Percentiles rank a stretch among this genome's conserved stretches.
phyloP scores from a whole-genome alignment of 53 echinoderm and acorn worm species.

The Antedon mediterranea region DNA sequence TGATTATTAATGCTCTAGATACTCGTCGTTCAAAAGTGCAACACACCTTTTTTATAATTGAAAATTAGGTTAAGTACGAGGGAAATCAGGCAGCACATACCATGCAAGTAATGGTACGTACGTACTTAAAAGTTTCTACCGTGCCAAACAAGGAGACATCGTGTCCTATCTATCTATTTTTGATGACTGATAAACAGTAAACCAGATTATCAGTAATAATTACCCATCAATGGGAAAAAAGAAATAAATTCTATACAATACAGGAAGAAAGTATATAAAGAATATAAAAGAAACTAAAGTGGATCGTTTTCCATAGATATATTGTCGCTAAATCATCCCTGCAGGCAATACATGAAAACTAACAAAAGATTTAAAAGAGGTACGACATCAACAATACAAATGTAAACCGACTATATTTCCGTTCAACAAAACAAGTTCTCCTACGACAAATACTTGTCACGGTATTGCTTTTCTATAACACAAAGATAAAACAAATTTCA shows the following conservation, averaged over 20 bases:
- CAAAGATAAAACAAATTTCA: neutral
- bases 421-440: neutral
- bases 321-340: neutral
- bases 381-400: neutral
- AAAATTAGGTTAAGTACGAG: neutral
- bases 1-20: neutral
- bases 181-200: neutral
- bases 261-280: neutral
- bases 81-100: neutral
- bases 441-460: neutral
- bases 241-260: neutral
- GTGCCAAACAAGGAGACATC: neutral
- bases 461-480: neutral
- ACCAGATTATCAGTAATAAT: neutral
- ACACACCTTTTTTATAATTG: neutral
- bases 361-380: neutral
- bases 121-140: neutral
- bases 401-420: neutral
- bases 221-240: neutral
- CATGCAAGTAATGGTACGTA: neutral
- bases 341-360: neutral
- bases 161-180: neutral
- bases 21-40: neutral
- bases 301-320: neutral
- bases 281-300: neutral